Evolutionary conservation across 1,140 invertebrate genomes (phyloP), one percentile per base, ranked within the genome.

Genomic region (Cotesia chilonis): DNA sequence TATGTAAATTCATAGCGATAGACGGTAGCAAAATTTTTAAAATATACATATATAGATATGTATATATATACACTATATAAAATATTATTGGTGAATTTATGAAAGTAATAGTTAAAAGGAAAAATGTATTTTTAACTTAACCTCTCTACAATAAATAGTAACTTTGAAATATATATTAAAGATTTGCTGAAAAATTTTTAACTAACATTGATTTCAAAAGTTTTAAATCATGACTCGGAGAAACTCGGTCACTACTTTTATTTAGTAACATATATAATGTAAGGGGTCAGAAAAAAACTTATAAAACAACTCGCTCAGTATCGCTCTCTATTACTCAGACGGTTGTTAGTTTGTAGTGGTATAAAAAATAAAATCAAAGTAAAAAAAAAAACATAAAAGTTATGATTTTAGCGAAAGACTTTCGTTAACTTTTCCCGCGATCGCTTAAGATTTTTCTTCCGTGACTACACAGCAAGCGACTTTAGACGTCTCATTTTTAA

Each of bases 191-290:
- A 67, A 72, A 67, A 72, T 72, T 12, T 4, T 71, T 63, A 12
- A 6, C 14, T 38, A 12, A 28, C 37, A 72, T 66, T 59, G 70
- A 28, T 36, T 66, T 6, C 35, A 60, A 51, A 59, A 72, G 63
- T 72, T 72, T 67, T 67, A 55, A 72, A 63, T 72, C 64, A 72
- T 60, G 70, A 72, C 63, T 72, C 67, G 20, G 9, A 35, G 55
- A 60, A 72, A 72, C 70, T 72, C 70, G 70, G 70, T 57, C 52
- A 68, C 17, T 68, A 10, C 60, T 35, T 66, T 59, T 38, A 71
- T 38, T 14, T 57, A 20, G 54, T 20, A 57, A 57, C 35, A 65
- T 52, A 37, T 5, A 17, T 10, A 52, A 20, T 41, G 55, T 20
- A 65, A 38, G 20, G 51, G 70, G 51, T 59, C 54, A 72, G 35